phyloP scores from a whole-genome alignment of 1,140 invertebrate species.

The Aphis gossypii region DNA sequence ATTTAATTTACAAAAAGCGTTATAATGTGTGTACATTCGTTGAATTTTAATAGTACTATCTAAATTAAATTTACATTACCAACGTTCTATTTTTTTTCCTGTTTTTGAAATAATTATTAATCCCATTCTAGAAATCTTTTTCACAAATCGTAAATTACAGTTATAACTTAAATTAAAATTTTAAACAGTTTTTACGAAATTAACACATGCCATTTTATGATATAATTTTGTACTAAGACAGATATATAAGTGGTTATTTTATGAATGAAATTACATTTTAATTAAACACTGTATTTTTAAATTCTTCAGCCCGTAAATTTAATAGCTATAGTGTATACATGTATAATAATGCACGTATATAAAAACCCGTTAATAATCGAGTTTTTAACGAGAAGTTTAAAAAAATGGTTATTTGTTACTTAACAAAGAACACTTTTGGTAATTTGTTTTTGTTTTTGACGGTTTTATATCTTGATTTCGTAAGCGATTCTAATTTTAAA shows the following conservation, averaged over 20 bases:
- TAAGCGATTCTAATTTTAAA: neutral
- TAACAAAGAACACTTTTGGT: neutral
- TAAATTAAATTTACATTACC: neutral
- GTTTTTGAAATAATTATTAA: neutral
- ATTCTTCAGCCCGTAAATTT: fast-evolving
- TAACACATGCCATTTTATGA: neutral
- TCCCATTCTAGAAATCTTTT: neutral
- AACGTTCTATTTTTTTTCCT: too few relatives aligned
- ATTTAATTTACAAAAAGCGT: neutral
- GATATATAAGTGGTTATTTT: neutral
- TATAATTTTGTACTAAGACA: neutral
- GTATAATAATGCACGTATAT: neutral
- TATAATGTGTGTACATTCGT: neutral
- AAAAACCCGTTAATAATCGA: neutral
- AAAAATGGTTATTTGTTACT: neutral
- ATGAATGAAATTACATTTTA: neutral
- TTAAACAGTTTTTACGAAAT: neutral
- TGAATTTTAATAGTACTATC: neutral
- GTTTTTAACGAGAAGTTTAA: neutral
- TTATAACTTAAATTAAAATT: neutral
- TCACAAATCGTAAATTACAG: neutral
- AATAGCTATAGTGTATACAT: neutral
- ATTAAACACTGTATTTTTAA: neutral
- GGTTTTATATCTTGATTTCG: neutral
- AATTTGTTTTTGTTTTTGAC: neutral